Evolutionary conservation across 1,140 invertebrate genomes (phyloP), one percentile per base, ranked within the genome.

Genomic region (Megalonaias nervosa): DNA sequence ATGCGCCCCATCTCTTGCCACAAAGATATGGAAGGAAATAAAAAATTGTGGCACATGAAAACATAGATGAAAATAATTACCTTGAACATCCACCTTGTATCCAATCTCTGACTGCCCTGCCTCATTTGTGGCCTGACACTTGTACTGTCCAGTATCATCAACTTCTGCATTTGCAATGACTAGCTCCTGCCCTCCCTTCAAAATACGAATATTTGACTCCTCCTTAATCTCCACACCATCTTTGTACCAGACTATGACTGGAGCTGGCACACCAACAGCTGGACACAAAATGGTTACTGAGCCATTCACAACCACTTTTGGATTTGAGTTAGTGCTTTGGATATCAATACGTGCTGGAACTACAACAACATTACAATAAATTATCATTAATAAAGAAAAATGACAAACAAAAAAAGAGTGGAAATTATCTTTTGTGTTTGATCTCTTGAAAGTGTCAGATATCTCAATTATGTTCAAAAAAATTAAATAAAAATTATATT

Each of bases 71-170:
- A 67, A n/a, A n/a, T 68, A 67, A 82, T 80, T 26, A 90, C 90
- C 88, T 78, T 90, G 85, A n/a, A 92, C 90, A 73, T 82, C 72
- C 15, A 92, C 82, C 56, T 90, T 80, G 78, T 90, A 91, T 14
- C 81, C 64, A 55, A 90, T 82, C 38, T 81, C 83, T 0, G 85
- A 84, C 66, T 89, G 82, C 14, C 92, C 92, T 38, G 91, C 92
- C 21, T 84, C 81, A 84, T 92, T 92, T 11, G 81, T 81, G 23
- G 91, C 93, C 23, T 90, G 75, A 82, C 93, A 93, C 12, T 85
- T 90, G 82, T 93, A 93, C 15, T 78, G 81, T 13, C 89, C 92
- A 64, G 88, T 83, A 70, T 92, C 90, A 62, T 80, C 82, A 38
- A 89, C 72, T 21, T 86, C 82, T 5, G 91, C 89, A 57, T 88